Percentiles rank a stretch among this genome's conserved stretches.
Conservation (phyloP, 1,140 invertebrate species). For the Chymomyza costata region DNA sequence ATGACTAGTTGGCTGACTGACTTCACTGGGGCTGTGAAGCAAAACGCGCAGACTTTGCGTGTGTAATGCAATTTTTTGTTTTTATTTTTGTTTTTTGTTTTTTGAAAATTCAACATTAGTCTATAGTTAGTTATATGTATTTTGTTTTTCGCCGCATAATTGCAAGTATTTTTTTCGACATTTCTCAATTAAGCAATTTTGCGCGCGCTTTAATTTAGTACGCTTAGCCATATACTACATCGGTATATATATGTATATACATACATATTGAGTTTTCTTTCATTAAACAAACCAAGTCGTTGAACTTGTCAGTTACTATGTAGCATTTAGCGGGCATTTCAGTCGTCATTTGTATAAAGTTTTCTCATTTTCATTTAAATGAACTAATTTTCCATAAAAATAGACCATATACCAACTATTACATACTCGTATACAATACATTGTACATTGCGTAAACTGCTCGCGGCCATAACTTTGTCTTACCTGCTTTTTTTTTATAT, state of each 20-base stretch:
- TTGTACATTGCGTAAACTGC: conserved; percentile 33
- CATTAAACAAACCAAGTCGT: conserved; percentile 36
- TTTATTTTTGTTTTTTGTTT: conserved; percentile 33
- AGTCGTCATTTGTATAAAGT: conserved; percentile 18
- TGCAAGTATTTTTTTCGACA: conserved; percentile 58
- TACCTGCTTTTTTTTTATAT: conserved; percentile 31
- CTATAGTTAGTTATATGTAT: too few relatives aligned
- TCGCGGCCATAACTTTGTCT: conserved; percentile 28
- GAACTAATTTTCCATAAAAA: conserved; percentile 30
- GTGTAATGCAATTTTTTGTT: conserved; percentile 52
- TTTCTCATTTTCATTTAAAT: conserved; percentile 66
- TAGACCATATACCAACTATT: too few relatives aligned
- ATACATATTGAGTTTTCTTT: too few relatives aligned
- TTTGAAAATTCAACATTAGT: too few relatives aligned
- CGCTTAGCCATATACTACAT: too few relatives aligned
- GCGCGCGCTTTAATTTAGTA: too few relatives aligned
- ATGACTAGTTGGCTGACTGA: too few relatives aligned
- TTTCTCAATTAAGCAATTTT: conserved; percentile 64
- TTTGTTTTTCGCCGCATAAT: too few relatives aligned
- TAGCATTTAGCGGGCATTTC: too few relatives aligned
- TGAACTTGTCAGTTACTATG: conserved; percentile 45
- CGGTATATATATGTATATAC: too few relatives aligned
- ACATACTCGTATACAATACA: too few relatives aligned
- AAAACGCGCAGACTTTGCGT: conserved; percentile 20
- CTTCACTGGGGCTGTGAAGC: too few relatives aligned